Conservation (phyloP, 2,888 invertebrate genomes). For the Nephrocerus scutellatus region DNA sequence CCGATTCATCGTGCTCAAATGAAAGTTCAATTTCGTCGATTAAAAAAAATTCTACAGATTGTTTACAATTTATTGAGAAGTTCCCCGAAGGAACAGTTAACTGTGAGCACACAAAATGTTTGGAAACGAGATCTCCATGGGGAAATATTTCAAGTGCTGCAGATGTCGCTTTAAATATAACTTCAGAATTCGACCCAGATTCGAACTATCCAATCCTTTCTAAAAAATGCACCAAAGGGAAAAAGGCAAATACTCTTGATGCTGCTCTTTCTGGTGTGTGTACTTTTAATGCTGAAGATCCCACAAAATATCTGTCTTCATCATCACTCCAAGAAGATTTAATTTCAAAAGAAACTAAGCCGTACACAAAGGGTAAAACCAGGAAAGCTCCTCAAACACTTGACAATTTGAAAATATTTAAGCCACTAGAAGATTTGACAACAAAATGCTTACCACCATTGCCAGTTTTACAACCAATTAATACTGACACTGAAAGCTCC, state of each 20-base stretch:
- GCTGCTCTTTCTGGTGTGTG: too few species aligned
- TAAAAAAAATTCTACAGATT: slow-evolving; percentile 12
- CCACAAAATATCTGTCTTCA: slow-evolving; percentile 11
- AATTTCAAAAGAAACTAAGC: slow-evolving; percentile 5
- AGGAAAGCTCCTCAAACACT: slow-evolving; percentile 18
- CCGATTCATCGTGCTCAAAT: too few species aligned
- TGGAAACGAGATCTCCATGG: slow-evolving; percentile 23
- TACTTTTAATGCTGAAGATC: too few species aligned
- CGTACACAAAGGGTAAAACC: slow-evolving; percentile 7
- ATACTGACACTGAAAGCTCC: too few species aligned
- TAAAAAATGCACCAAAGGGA: too few species aligned
- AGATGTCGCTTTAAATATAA: too few species aligned
- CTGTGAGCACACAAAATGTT: too few species aligned
- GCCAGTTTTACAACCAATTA: slow-evolving; percentile 31
- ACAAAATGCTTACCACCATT: slow-evolving; percentile 29
- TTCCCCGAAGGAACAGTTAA: slow-evolving; percentile 11
- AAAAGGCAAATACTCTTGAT: too few species aligned
- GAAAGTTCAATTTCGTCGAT: too few species aligned
- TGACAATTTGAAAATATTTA: slow-evolving; percentile 30
- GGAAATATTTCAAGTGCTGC: slow-evolving; percentile 24
- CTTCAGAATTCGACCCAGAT: too few species aligned
- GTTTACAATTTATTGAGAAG: slow-evolving; percentile 18
- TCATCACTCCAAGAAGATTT: slow-evolving; percentile 7
- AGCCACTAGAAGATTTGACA: slow-evolving; percentile 27
- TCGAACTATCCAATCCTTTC: too few species aligned